Conservation (phyloP, 2,797 vertebrate genomes). For the Sebastes steindachneri region DNA sequence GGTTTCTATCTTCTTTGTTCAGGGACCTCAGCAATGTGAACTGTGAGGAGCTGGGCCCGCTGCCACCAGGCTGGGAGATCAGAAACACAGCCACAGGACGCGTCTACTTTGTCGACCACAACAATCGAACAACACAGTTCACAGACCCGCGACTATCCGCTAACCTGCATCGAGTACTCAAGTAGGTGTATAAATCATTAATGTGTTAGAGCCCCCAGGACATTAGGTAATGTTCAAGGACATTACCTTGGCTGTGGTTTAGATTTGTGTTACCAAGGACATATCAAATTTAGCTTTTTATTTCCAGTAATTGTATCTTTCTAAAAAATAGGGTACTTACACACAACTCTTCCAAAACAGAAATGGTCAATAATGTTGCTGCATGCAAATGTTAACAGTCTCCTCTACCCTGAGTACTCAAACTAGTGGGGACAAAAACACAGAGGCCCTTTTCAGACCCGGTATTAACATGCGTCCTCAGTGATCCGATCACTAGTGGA, state of each 20-base stretch:
- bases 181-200: constrained; percentile 82
- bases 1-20: constrained; percentile 24
- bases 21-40: constrained; percentile 98
- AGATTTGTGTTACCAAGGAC: background rate
- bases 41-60: constrained; percentile 96
- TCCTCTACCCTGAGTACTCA: background rate
- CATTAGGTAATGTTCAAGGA: background rate
- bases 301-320: background rate
- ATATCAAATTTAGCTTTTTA: background rate
- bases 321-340: background rate
- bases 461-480: no score
- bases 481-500: no score
- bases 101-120: constrained; percentile 98
- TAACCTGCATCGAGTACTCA: constrained; percentile 94
- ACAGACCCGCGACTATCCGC: constrained; percentile 95
- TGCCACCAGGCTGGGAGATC: constrained; percentile 98
- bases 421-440: background rate
- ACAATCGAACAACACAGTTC: constrained; percentile 97
- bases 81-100: constrained; percentile 96
- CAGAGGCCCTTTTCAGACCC: background rate
- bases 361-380: background rate
- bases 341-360: background rate
- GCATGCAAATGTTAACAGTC: background rate
- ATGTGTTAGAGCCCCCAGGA: background rate
- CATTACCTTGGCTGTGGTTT: background rate